Conservation (phyloP, 2,797 vertebrate genomes). For the Semaprochilodus insignis region DNA sequence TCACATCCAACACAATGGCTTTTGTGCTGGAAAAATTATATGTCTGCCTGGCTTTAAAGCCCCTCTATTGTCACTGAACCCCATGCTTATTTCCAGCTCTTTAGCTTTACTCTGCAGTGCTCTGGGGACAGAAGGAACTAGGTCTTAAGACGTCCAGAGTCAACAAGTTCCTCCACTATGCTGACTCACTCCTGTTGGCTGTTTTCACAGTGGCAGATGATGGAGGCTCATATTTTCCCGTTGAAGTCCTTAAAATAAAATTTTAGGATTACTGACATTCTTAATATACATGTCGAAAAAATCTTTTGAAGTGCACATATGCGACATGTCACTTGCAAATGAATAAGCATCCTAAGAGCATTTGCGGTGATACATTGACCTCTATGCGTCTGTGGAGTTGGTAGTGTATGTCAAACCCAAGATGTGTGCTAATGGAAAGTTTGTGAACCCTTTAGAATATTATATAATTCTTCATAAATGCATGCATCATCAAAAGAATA, state of each 20-base stretch:
- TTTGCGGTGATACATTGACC: no score
- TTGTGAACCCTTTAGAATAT: no score
- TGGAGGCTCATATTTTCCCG: background rate
- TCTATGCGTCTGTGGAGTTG: no score
- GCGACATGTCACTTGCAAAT: no score
- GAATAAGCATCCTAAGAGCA: no score
- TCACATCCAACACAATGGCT: background rate
- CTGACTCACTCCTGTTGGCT: slow-evolving; percentile 14
- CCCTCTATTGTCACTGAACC: background rate
- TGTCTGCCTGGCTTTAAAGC: slow-evolving; percentile 10
- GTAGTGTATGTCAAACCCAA: no score
- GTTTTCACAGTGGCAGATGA: slow-evolving; percentile 15
- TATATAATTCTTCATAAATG: no score
- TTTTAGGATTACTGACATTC: no score
- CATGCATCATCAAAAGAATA: no score
- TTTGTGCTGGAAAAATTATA: slow-evolving; percentile 8
- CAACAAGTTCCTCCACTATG: background rate
- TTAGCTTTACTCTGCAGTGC: background rate
- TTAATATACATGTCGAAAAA: no score
- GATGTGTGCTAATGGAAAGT: no score
- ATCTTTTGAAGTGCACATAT: no score
- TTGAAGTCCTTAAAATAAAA: slow-evolving; percentile 11
- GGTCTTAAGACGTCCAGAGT: slow-evolving; percentile 2
- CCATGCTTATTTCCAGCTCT: background rate
- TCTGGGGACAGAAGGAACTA: slow-evolving; percentile 19